phyloP scores from a whole-genome alignment of 1,140 invertebrate species.

The Helicoverpa armigera region DNA sequence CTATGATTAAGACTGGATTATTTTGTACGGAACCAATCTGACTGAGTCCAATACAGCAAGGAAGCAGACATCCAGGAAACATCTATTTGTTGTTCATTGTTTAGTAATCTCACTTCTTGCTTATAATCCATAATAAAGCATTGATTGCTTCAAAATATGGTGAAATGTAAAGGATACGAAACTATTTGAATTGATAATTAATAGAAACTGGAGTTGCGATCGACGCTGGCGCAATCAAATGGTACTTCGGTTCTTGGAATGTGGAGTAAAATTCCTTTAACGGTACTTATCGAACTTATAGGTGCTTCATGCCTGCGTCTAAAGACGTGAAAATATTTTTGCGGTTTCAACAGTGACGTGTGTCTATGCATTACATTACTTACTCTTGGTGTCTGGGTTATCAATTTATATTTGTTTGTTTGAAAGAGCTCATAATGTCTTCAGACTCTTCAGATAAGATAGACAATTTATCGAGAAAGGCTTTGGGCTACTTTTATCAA shows the following conservation, averaged over 20 bases:
- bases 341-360: no score
- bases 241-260: constrained; percentile 2
- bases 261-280: constrained; percentile 28
- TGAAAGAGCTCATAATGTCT: no score
- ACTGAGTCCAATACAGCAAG: constrained; percentile 17
- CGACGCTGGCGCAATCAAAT: constrained; percentile 6
- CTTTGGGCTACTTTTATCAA: no score
- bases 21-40: constrained; percentile 11
- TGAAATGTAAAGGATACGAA: constrained; percentile 39
- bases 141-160: constrained; percentile 4
- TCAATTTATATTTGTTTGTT: no score
- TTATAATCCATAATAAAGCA: constrained; percentile 3
- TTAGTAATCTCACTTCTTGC: constrained; percentile 45
- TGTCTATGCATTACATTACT: no score
- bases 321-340: background rate
- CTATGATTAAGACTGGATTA: no score
- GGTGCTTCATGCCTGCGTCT: background rate
- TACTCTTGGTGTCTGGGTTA: no score
- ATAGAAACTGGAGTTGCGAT: constrained; percentile 34
- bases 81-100: constrained; percentile 55
- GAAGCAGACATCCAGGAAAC: constrained; percentile 54
- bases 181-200: constrained; percentile 44
- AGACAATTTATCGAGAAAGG: no score
- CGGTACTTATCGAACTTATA: background rate
- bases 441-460: no score